phyloP scores from a whole-genome alignment of 2,113 vertebrate genomes.

The Noctilio leporinus region DNA sequence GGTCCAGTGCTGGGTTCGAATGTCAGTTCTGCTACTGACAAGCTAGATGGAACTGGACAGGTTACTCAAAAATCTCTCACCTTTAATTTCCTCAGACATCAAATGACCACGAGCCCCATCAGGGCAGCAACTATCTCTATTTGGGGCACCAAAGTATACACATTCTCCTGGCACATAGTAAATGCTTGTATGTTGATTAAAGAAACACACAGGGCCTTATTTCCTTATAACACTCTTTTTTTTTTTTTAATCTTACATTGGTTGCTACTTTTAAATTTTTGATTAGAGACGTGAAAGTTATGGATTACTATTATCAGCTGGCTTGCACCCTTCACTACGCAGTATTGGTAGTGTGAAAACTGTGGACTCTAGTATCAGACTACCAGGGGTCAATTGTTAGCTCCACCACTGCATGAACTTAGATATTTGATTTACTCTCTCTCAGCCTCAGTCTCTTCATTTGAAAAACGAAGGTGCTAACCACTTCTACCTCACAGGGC shows the following conservation, averaged over 20 bases:
- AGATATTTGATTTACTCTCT: background rate
- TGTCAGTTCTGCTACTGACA: background rate
- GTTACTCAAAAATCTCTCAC: background rate
- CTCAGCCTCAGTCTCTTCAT: background rate
- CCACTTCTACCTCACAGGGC: background rate
- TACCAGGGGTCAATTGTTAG: background rate
- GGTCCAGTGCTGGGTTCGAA: background rate
- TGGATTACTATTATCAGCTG: background rate
- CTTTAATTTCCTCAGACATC: background rate
- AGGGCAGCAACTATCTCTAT: background rate
- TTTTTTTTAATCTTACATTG: background rate
- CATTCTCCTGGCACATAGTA: background rate
- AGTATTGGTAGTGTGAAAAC: background rate
- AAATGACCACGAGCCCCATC: background rate
- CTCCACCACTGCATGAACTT: background rate
- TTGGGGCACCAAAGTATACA: background rate
- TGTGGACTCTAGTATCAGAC: background rate
- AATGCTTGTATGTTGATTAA: background rate
- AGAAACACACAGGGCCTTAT: background rate
- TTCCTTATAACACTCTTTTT: background rate
- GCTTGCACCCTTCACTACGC: background rate
- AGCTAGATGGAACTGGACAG: background rate
- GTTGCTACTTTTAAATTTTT: background rate
- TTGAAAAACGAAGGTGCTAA: background rate
- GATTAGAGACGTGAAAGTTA: background rate